Evolutionary conservation across 2,888 invertebrate species (phyloP), one percentile per base, ranked within the genome.

Genomic region (Pimpla rufipes): DNA sequence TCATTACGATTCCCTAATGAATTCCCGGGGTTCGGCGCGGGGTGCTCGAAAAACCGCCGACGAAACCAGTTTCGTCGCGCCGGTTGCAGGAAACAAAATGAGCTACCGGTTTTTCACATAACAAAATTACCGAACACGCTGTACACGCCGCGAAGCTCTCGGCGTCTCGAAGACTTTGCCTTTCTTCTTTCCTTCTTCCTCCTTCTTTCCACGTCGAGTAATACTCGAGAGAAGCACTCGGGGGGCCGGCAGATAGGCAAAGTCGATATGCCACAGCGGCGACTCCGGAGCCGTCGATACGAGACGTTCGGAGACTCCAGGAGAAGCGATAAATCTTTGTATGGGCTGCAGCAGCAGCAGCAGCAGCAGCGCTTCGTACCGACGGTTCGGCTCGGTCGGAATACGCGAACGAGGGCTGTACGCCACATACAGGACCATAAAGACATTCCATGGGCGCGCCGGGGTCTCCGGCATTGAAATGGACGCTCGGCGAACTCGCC

Each of bases 361-460:
- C 42, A 29, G n/a, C 5, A 29, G 2, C 29, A 5, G 29, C 37
- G 47, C 35, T 52, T 29, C 42, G 52, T 70, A 64, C 29, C 64
- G 45, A 29, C 29, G 29, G 35, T 42, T 71, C 66, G 57, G 55
- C 64, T 64, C n/a, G n/a, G 47, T 57, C 45, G 59, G 71, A 73
- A 77, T 76, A 73, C 68, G 62, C 62, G 45, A 29, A 64, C 42
- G 40, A 62, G 29, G 71, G 29, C 52, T 59, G 73, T 73, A 77
- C 66, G 71, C 73, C 67, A 68, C 73, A 77, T 80, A 80, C 73
- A 62, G 77, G 77, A 76, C 83, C 83, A 83, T 83, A 78, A 83
- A 83, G 83, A 80, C 83, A 83, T 83, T 83, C 83, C 77, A 83
- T 80, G 80, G 83, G 83, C 83, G 83, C 83, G 83, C 74, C 80